Conservation (phyloP, 2,888 invertebrate genomes). For the Timandra comae region DNA sequence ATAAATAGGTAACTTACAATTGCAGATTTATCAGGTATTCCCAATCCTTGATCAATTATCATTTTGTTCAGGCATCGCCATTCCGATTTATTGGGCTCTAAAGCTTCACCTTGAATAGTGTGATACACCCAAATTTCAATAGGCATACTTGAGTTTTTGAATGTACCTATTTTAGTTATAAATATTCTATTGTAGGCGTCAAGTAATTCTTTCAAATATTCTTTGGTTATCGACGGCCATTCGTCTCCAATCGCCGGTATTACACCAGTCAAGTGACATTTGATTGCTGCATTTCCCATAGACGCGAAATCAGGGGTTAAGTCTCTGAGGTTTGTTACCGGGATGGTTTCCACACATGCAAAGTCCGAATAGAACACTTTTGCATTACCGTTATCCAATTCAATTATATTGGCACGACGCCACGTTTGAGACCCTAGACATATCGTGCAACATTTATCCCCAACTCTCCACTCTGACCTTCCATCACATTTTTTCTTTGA, state of each 20-base stretch:
- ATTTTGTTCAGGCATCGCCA: constrained; percentile 81
- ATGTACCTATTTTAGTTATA: constrained; percentile 73
- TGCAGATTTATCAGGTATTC: constrained; percentile 54
- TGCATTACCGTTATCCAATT: constrained; percentile 47
- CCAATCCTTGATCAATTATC: constrained; percentile 81
- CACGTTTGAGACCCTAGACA: constrained; percentile 74
- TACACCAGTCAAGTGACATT: constrained; percentile 83
- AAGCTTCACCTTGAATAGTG: constrained; percentile 77
- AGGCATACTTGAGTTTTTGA: constrained; percentile 68
- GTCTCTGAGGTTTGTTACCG: constrained; percentile 58
- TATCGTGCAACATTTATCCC: constrained; percentile 64
- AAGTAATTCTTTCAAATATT: constrained; percentile 75
- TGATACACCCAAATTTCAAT: constrained; percentile 82
- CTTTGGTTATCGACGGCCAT: constrained; percentile 79
- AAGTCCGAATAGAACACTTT: constrained; percentile 82
- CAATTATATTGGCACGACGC: constrained; percentile 76
- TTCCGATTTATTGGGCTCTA: constrained; percentile 79
- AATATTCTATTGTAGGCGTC: constrained; percentile 66
- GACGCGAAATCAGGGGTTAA: constrained; percentile 68
- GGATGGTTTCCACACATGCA: constrained; percentile 71
- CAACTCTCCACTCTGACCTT: constrained; percentile 64
- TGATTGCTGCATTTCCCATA: constrained; percentile 76
- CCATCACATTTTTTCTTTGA: constrained; percentile 30
- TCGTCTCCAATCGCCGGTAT: constrained; percentile 80
- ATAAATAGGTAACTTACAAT: constrained; percentile 29